Evolutionary conservation across 64 coral and sea anemone species (phyloP), one percentile per base, ranked within the genome.

Genomic region (Montipora capricornis): DNA sequence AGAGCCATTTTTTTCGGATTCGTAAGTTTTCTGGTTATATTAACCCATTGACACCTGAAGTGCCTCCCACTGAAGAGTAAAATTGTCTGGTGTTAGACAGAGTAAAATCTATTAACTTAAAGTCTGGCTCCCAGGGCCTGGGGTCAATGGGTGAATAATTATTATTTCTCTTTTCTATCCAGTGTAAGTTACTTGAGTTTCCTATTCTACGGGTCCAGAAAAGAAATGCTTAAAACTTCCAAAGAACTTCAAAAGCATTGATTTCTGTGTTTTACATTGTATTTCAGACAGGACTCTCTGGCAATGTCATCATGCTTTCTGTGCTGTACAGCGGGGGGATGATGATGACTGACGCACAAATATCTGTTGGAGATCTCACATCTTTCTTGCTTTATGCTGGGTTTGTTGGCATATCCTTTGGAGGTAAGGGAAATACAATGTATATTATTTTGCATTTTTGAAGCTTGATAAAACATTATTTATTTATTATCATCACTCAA

Each of bases 311-410:
- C 16, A 67, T 98, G 19, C 94, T 98, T 67, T 81, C 96, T 3
- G 96, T 98, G 5, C 44, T 98, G 24, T 98, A 98, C 58, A 92
- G 93, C 77, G 96, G 96, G 46, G 96, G 96, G 6, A 76, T 93
- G 87, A 98, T 98, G 96, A 98, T 98, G 96, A 93, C 96, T 55
- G 91, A 93, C 55, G 88, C 96, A 76, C 96, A 94, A 37, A 98
- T 98, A 57, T 91, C 96, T 3, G 96, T 98, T 89, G 96, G 96
- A 6, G 96, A 98, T 55, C 93, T 98, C 44, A 95, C 96, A 37
- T 98, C 96, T 45, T 98, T 98, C 75, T 90, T 98, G 8, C 94
- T 98, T 50, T 98, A 98, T 94, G 95, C 96, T 78, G 96, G 96
- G 14, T 98, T 98, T 95, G 96, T 98, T 26, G 97, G 97, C 49